phyloP scores from a whole-genome alignment of 2,888 invertebrate species.

The Notodonta ziczac region DNA sequence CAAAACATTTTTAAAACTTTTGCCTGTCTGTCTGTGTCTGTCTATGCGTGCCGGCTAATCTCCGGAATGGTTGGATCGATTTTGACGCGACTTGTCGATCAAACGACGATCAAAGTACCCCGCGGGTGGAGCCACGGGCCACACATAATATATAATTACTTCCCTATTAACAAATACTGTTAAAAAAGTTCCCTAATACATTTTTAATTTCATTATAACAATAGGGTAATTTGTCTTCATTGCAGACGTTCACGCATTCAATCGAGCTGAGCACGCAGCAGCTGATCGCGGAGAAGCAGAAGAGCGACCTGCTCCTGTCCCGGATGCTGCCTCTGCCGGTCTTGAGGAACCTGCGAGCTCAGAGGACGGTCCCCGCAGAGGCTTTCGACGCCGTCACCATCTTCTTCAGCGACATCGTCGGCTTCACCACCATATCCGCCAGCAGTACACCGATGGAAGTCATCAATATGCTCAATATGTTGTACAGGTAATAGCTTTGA shows the following conservation, averaged over 20 bases:
- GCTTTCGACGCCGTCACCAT: slow-evolving; percentile 88
- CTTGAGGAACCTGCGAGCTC: slow-evolving; percentile 78
- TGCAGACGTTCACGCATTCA: slow-evolving; percentile 76
- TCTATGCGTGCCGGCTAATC: too few species aligned
- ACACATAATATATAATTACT: too few species aligned
- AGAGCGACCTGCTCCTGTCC: slow-evolving; percentile 83
- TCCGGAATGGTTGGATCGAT: too few species aligned
- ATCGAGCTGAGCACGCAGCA: slow-evolving; percentile 79
- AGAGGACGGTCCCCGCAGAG: slow-evolving; percentile 86
- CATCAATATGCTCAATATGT: slow-evolving; percentile 87
- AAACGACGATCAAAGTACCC: too few species aligned
- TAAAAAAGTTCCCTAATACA: too few species aligned
- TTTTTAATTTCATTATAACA: too few species aligned
- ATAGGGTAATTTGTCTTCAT: slow-evolving; percentile 13
- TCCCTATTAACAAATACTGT: too few species aligned
- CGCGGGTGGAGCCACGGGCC: too few species aligned
- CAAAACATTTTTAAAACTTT: too few species aligned
- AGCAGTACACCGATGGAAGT: slow-evolving; percentile 87
- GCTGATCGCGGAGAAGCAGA: slow-evolving; percentile 81
- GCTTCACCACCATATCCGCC: slow-evolving; percentile 87
- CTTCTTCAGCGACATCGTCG: slow-evolving; percentile 89
- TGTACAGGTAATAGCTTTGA: slow-evolving; percentile 82
- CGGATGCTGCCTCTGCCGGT: slow-evolving; percentile 85
- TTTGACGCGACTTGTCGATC: too few species aligned
- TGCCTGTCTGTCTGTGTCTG: too few species aligned